phyloP scores from a whole-genome alignment of 2,888 invertebrate genomes.

The Drymonia ruficornis region DNA sequence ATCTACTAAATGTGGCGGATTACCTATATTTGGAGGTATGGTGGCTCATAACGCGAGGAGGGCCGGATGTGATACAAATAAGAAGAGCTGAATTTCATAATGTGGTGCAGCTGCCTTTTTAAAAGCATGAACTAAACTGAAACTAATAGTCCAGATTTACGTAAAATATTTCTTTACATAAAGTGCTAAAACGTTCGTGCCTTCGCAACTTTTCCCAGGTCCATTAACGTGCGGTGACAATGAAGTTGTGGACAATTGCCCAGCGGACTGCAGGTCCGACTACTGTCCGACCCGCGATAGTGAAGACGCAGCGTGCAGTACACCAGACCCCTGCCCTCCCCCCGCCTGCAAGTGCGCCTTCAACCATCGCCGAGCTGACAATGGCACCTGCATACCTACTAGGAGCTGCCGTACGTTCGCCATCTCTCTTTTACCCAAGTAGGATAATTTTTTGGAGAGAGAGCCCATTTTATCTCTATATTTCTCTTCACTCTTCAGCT shows the following conservation, averaged over 20 bases:
- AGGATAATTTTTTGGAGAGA: background rate
- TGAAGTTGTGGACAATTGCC: constrained; percentile 47
- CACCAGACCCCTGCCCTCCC: constrained; percentile 39
- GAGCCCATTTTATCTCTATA: background rate
- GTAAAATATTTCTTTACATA: no score
- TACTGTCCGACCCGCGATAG: constrained; percentile 46
- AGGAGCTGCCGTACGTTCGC: constrained; percentile 50
- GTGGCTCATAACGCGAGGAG: no score
- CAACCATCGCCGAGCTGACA: constrained; percentile 46
- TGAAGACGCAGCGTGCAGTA: constrained; percentile 29
- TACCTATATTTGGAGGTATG: no score
- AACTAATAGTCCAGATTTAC: no score
- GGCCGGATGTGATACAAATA: no score
- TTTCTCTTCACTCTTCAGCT: constrained; percentile 38
- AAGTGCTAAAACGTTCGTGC: no score
- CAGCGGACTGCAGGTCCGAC: constrained; percentile 45
- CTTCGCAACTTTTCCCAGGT: constrained; percentile 13
- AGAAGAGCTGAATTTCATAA: no score
- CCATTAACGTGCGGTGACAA: constrained; percentile 33
- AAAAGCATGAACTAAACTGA: no score
- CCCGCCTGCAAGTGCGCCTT: constrained; percentile 53
- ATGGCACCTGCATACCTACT: constrained; percentile 53
- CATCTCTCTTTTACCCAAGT: background rate
- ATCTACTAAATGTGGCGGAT: no score
- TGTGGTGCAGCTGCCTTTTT: no score